Percentiles rank a stretch among this genome's conserved stretches.
phyloP scores from a whole-genome alignment of 2,888 invertebrate genomes.

The Platynereis dumerilii region DNA sequence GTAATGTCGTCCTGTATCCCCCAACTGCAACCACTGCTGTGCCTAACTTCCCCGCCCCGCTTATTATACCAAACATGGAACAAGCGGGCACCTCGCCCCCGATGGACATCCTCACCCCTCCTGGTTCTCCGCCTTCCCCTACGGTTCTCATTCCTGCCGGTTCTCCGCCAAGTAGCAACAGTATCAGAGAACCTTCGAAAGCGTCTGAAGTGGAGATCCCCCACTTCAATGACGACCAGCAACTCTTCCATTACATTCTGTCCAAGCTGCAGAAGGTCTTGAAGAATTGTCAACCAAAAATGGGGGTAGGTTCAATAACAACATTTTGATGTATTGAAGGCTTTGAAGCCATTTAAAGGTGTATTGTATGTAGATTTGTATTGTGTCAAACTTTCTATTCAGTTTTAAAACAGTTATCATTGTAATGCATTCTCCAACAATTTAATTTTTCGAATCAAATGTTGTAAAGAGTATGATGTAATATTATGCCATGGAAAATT shows the following conservation, averaged over 20 bases:
- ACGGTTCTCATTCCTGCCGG: slow-evolving; percentile 22
- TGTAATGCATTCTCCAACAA: too few relatives aligned
- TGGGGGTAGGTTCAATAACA: background rate
- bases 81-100: slow-evolving; percentile 1
- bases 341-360: slow-evolving; percentile 1
- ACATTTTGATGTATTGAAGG: background rate
- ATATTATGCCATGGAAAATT: too few relatives aligned
- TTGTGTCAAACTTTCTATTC: too few relatives aligned
- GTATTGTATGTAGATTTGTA: too few relatives aligned
- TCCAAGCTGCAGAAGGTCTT: slow-evolving; percentile 33
- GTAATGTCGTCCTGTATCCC: slow-evolving; percentile 30
- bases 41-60: slow-evolving; percentile 35
- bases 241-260: slow-evolving; percentile 38
- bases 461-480: too few relatives aligned
- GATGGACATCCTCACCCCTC: background rate
- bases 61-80: slow-evolving; percentile 39
- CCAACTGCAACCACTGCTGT: slow-evolving; percentile 34
- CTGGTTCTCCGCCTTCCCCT: slow-evolving; percentile 5
- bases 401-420: too few relatives aligned
- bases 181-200: slow-evolving; percentile 2
- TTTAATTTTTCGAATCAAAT: too few relatives aligned
- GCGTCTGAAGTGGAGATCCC: slow-evolving; percentile 31
- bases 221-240: slow-evolving; percentile 39
- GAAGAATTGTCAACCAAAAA: slow-evolving; percentile 27
- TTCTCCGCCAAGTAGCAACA: slow-evolving; percentile 11